These are phyloP conservation scores for Cabera pusaria DNA, from an alignment of 2,888 invertebrate genomes.

Conservation along the genomic window DNA sequence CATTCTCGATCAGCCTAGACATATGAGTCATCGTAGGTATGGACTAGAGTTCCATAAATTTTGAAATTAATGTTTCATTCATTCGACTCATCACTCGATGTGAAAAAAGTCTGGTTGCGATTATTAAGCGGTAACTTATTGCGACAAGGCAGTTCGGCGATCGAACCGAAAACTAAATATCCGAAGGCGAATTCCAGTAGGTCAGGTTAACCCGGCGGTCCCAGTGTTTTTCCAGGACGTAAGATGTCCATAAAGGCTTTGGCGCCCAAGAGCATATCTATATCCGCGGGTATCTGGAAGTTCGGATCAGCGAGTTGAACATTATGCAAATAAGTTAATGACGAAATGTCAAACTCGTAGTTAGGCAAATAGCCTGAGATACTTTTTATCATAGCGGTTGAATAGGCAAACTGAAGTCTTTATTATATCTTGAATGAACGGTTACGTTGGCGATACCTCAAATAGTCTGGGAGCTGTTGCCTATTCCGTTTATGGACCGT, in stretches of 20 bases:
- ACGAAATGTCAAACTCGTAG: conserved; percentile 2
- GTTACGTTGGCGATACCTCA: conserved; percentile 5
- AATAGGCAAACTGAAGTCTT: conserved; percentile 15
- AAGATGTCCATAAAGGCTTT: conserved; percentile 6
- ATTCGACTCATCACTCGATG: conserved; percentile 2
- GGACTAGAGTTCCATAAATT: conserved; percentile 16
- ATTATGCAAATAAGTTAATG: background rate
- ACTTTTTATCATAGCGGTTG: conserved; percentile 17
- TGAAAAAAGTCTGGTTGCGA: conserved; percentile 3
- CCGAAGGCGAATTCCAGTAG: background rate
- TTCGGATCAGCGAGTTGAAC: background rate
- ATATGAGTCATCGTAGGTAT: conserved; percentile 8
- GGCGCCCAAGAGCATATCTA: conserved; percentile 2
- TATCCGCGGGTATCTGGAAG: conserved; percentile 3
- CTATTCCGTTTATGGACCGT: conserved; percentile 19
- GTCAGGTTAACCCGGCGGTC: background rate
- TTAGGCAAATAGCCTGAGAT: conserved; percentile 21
- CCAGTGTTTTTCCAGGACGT: conserved; percentile 17
- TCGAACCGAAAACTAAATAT: background rate
- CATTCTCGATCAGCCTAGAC: conserved; percentile 14
- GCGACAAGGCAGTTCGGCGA: background rate
- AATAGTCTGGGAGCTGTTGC: conserved; percentile 12
- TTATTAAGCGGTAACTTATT: background rate
- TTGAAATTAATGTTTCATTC: background rate
- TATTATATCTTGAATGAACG: conserved; percentile 16